Evolutionary conservation across 2,113 vertebrate species (phyloP), one percentile per base, ranked within the genome.

Genomic region (Chloropsis cyanopogon): DNA sequence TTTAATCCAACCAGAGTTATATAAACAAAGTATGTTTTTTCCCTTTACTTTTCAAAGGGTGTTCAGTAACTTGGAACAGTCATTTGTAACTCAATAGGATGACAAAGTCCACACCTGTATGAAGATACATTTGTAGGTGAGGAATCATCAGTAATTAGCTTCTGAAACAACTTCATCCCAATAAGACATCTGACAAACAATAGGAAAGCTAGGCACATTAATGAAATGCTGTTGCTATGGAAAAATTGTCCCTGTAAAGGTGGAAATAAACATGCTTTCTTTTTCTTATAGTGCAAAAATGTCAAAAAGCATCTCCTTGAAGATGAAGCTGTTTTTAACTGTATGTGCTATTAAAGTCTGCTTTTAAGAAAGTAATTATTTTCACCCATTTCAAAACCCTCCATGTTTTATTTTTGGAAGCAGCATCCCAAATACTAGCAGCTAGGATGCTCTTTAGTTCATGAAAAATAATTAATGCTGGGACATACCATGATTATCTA

Each of bases 161-260:
- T 15, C n/a, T 87, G 75, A 97, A 96, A 90, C 52, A 61, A 53
- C 37, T 73, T 61, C 81, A 92, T 96, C 75, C 71, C 84, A 94
- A 91, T 88, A 68, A 92, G 68, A 91, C 33, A 41, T 70, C 60
- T 95, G 71, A 87, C 53, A 96, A 96, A 96, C 56, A 96, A 94
- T 28, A 59, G 78, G 50, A 72, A 93, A 96, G 63, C 13, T 52
- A 85, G 69, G 81, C 77, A 69, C 6, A 16, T 69, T 82, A 91
- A 81, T 29, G 82, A 95, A 78, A 91, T 95, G 61, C 80, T 90
- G 88, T 86, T 94, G 83, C 88, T 92, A 85, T 80, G 91, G 95
- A 50, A 85, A 86, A 68, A 35, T 13, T 35, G 52, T 46, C 50
- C 47, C 66, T 70, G 41, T 73, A 89, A 86, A 95, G 44, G 42